Evolutionary conservation across 2,797 vertebrate species (phyloP), one percentile per base, ranked within the genome.

Genomic region (Enteromius anoplus): DNA sequence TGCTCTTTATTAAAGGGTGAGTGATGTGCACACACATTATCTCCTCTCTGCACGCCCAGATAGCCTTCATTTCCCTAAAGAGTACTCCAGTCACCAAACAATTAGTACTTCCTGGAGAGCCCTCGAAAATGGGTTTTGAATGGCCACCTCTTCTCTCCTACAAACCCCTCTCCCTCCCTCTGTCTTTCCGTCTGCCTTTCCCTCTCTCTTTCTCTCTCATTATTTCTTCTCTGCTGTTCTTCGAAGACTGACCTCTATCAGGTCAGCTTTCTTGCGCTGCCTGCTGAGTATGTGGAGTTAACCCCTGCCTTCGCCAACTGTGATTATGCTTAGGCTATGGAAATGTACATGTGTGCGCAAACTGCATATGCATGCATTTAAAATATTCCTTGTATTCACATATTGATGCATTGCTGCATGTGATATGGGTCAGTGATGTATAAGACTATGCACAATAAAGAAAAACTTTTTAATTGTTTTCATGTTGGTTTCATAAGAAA

Each of bases 81-180:
- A 89, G 80, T 86, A 78, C 85, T 92, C 82, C 88, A 80, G 83
- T 89, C 89, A 88, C 85, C 89, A 91, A 92, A 92, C 91, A 92
- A 90, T 91, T 88, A 90, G 87, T 87, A 78, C 86, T 83, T 88
- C 88, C 88, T 90, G 87, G 85, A 89, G 89, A 89, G 88, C 85
- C 47, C 81, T 89, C 72, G 29, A 81, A 90, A 91, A 88, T 87
- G 79, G 81, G 84, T 87, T 89, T 89, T 78, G 85, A 82, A 85
- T 87, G 81, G 78, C 85, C 78, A 62, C 60, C 49, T 62, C 80
- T 77, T 47, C 64, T 75, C 23, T 68, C 29, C 72, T 81, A 72
- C 51, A 82, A 26, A 71, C 64, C 55, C 64, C 29, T 40, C 75
- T 76, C 69, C 34, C 75, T 69, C 49, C 34, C 70, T 62, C 29